Evolutionary conservation across 1,140 invertebrate species (phyloP).

Genomic region (Formica exsecta): DNA sequence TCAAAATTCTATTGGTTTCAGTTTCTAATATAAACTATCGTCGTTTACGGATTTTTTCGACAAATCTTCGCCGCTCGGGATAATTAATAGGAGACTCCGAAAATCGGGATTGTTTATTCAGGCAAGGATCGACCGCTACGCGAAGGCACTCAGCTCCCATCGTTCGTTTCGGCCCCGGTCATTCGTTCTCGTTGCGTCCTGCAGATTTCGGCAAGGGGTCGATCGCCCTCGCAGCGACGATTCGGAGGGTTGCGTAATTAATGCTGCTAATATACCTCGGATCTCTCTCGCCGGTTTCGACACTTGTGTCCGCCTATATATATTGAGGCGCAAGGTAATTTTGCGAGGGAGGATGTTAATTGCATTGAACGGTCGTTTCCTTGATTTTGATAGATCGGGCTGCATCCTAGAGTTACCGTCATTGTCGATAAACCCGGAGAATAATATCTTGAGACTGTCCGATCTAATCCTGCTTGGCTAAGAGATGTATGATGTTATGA

Average conservation of each 20-base stretch:
- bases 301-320: conserved; percentile 56
- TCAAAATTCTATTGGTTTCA: neutral
- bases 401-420: conserved; percentile 31
- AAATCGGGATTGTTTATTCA: conserved; percentile 72
- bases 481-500: conserved; percentile 52
- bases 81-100: conserved; percentile 76
- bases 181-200: conserved; percentile 62
- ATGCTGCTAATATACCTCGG: conserved; percentile 75
- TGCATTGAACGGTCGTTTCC: conserved; percentile 69
- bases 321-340: conserved; percentile 62
- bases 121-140: conserved; percentile 75
- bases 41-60: neutral
- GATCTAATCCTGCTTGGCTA: conserved; percentile 34
- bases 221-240: conserved; percentile 56
- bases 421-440: conserved; percentile 42
- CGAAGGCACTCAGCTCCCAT: conserved; percentile 71
- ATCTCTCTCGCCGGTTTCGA: conserved; percentile 70
- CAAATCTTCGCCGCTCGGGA: conserved; percentile 51
- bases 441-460: conserved; percentile 43
- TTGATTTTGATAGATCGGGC: conserved; percentile 71
- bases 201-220: conserved; percentile 63
- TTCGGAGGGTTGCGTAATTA: conserved; percentile 74
- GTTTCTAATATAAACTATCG: neutral
- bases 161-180: conserved; percentile 55
- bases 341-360: conserved; percentile 69